phyloP scores from a whole-genome alignment of 2,797 vertebrate species.

The Clarias pachynema region DNA sequence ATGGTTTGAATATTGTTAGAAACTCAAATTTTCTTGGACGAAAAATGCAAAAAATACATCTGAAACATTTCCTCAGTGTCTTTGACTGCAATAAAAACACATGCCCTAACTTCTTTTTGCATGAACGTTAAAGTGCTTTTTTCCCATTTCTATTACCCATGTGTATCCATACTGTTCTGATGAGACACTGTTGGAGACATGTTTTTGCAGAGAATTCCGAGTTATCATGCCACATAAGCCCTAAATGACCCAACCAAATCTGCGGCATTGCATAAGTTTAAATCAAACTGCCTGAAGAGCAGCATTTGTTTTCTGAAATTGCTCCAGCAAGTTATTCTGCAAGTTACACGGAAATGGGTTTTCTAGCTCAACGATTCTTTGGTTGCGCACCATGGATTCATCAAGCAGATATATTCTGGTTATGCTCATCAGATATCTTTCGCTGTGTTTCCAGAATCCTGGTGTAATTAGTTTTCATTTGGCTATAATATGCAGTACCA shows the following conservation, averaged over 20 bases:
- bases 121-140: background rate
- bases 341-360: background rate
- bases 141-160: background rate
- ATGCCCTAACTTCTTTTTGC: background rate
- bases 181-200: background rate
- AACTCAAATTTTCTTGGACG: background rate
- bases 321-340: background rate
- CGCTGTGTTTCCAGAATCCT: background rate
- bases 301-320: conserved; percentile 6
- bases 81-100: background rate
- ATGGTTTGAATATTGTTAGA: background rate
- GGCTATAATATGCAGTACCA: no score
- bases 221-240: conserved; percentile 7
- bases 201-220: background rate
- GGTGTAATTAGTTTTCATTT: background rate
- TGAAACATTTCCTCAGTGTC: background rate
- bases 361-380: background rate
- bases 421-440: background rate
- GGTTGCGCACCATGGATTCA: background rate
- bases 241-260: conserved; percentile 1
- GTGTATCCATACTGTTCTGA: background rate
- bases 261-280: background rate
- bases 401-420: background rate
- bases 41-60: background rate
- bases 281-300: background rate